Percentiles rank a stretch among this genome's conserved stretches.
Conservation (phyloP, 2,797 vertebrate genomes). For the Melanotaenia pygmaea region DNA sequence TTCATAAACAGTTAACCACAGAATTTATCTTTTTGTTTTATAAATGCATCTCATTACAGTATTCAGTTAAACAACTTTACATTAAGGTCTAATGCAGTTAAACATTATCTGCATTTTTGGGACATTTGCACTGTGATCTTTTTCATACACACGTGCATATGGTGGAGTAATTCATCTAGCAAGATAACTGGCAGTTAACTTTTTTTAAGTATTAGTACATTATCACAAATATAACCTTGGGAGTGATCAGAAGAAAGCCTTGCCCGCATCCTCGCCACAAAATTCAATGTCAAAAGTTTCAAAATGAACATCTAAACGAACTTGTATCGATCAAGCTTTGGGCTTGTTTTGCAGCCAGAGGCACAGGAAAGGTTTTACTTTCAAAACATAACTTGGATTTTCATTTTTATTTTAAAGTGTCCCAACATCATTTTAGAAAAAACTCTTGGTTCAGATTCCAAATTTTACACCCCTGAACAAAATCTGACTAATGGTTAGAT, state of each 20-base stretch:
- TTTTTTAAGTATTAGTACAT: neutral
- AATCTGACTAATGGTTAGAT: slow-evolving; percentile 19
- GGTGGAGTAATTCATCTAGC: neutral
- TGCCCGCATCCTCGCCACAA: neutral
- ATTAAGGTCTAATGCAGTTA: neutral
- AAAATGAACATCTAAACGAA: neutral
- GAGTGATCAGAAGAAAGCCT: neutral
- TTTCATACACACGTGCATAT: neutral
- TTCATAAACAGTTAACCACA: slow-evolving; percentile 34
- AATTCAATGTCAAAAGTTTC: neutral
- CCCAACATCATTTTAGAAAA: neutral
- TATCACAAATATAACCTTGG: neutral
- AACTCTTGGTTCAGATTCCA: neutral
- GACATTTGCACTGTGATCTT: neutral
- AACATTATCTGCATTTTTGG: slow-evolving; percentile 20
- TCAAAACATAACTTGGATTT: too few species aligned
- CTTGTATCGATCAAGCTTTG: too few species aligned
- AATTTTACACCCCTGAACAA: slow-evolving; percentile 9
- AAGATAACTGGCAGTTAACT: neutral
- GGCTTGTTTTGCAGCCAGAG: too few species aligned
- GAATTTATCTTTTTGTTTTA: slow-evolving; percentile 15
- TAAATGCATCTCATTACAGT: slow-evolving; percentile 1
- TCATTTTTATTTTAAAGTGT: neutral
- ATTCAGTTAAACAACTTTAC: neutral
- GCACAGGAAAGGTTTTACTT: too few species aligned